phyloP scores from a whole-genome alignment of 1,140 invertebrate genomes.

The Paraescarpia echinospica region DNA sequence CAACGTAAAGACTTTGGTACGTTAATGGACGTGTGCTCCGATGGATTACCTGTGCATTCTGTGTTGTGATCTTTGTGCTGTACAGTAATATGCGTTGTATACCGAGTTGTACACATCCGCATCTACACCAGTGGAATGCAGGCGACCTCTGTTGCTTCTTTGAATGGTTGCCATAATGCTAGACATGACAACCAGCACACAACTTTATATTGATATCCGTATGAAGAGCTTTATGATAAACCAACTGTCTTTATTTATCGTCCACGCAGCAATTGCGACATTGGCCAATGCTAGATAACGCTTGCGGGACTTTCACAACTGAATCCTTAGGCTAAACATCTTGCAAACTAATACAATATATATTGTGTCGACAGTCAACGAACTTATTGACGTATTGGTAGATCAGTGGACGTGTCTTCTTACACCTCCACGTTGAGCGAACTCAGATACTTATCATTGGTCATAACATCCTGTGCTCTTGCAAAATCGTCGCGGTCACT shows the following conservation, averaged over 20 bases:
- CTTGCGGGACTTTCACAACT: not conserved
- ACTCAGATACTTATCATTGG: too few species aligned
- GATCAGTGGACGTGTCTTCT: not conserved
- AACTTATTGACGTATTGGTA: not conserved
- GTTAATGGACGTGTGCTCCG: not conserved
- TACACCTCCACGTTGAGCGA: not conserved
- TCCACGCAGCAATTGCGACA: not conserved
- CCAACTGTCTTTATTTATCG: not conserved
- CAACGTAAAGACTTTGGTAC: not conserved
- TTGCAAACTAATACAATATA: not conserved
- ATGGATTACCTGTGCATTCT: not conserved
- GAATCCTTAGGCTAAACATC: not conserved
- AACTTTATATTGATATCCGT: not conserved
- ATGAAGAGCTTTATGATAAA: not conserved
- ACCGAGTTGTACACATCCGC: too few species aligned
- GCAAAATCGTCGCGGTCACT: too few species aligned
- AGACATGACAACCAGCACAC: not conserved
- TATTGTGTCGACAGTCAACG: not conserved
- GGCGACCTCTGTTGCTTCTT: not conserved
- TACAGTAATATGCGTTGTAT: not conserved
- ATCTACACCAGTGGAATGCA: too few species aligned
- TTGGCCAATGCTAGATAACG: too few species aligned
- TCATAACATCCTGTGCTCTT: too few species aligned
- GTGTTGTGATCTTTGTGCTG: not conserved
- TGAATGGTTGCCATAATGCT: not conserved